Evolutionary conservation across 2,888 invertebrate genomes (phyloP), one percentile per base, ranked within the genome.

Genomic region (Exocentrus adspersus): DNA sequence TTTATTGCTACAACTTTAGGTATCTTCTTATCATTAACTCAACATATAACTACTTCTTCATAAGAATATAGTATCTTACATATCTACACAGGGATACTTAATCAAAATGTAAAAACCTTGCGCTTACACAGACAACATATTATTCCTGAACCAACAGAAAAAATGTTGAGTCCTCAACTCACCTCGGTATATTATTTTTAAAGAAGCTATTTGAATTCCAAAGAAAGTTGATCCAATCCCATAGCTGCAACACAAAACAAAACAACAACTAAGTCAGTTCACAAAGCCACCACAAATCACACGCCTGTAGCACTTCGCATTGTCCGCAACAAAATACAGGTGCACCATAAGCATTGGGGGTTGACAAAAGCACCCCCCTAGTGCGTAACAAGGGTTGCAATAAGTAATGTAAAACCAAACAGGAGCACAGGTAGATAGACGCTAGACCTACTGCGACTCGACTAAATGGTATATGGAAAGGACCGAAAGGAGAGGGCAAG

Each of bases 401-500:
- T 50, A 28, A 56, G n/a, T n/a, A n/a, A 62, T 42, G 30, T 52
- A 7, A 50, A 48, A 43, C 56, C n/a, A 30, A 62, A 62, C 61
- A 56, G 61, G 51, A 62, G 61, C 61, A 42, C 56, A 62, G 61
- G 61, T 62, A 62, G 61, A 51, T 56, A 56, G 61, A 62, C 61
- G 61, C 61, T 56, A 51, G 61, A 30, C 56, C 50, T 50, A 50
- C 56, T 56, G 24, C 56, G 56, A 56, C 51, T 62, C 61, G 61
- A 60, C 52, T 60, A 64, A 64, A 54, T 60, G 60, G 54, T 60
- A 57, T 42, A 63, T 52, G 52, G 53, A 45, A n/a, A n/a, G n/a
- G n/a, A n/a, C n/a, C n/a, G n/a, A n/a, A n/a, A 68, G 64, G 64
- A 67, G 64, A 62, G 62, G 56, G 64, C 60, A 63, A 64, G 68